Conservation (phyloP, 2,113 vertebrate species). For the Oncorhynchus gorbuscha region DNA sequence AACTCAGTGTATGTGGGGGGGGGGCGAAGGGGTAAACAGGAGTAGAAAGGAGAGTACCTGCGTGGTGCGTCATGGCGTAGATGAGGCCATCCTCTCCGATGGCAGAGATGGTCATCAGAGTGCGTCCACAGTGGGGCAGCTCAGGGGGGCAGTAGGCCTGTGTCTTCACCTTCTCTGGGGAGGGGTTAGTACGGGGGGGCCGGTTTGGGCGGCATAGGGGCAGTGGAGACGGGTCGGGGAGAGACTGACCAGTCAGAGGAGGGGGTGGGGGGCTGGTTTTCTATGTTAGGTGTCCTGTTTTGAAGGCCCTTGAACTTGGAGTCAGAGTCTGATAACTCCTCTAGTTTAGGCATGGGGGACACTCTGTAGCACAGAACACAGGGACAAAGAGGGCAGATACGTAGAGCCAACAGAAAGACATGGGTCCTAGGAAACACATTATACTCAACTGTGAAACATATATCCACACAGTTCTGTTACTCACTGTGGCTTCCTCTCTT, state of each 20-base stretch:
- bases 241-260: not conserved
- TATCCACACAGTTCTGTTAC: slow-evolving; percentile 3
- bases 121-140: slow-evolving; percentile 71
- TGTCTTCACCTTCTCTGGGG: slow-evolving; percentile 58
- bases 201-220: slow-evolving; percentile 15
- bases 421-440: no score
- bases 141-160: slow-evolving; percentile 75
- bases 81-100: slow-evolving; percentile 83
- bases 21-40: not conserved
- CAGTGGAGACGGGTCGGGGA: not conserved
- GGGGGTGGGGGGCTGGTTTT: no score
- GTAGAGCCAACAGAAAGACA: no score
- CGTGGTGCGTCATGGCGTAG: slow-evolving; percentile 75
- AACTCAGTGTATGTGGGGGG: no score
- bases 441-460: not conserved
- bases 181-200: slow-evolving; percentile 28
- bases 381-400: not conserved
- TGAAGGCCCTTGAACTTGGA: no score
- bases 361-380: not conserved
- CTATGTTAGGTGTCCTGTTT: no score
- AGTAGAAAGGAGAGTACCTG: slow-evolving; percentile 50
- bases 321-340: not conserved
- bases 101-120: slow-evolving; percentile 75
- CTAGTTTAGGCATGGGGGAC: not conserved
- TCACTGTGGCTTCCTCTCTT: slow-evolving; percentile 71